Evolutionary conservation across 1,140 invertebrate genomes (phyloP), one percentile per base, ranked within the genome.

Genomic region (Cyrtorhinus lividipennis): DNA sequence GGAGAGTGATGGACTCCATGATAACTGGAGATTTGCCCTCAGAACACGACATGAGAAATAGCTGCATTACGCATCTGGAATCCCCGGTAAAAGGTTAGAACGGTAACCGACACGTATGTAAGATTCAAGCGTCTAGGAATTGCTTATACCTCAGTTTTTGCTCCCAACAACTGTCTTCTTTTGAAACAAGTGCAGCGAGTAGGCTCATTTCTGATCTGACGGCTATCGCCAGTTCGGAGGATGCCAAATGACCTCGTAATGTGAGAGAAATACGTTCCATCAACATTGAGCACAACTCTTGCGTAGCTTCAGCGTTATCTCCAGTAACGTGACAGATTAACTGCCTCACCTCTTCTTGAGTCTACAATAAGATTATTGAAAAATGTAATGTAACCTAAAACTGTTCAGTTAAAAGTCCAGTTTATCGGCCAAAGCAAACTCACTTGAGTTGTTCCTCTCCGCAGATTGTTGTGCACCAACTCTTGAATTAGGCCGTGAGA

Each of bases 161-260:
- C 73, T 97, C 93, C 94, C 94, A 98, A 72, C 93, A 97, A 0
- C 87, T 83, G 69, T 98, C 94, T 70, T 96, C 89, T 66, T 92
- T 90, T 67, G 92, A 86, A 0, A 96, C 82, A 8, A 95, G 79
- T 1, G 87, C 86, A 0, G 91, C 88, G 24, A 98, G 74, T 1
- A 98, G 72, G 2, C 91, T 81, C 71, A 98, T 92, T 75, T 94
- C 91, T 72, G 92, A 86, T 45, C 92, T 74, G 62, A 90, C 80
- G 61, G 90, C 80, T 64, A 86, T 77, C 69, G 87, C 86, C 69
- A 90, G 71, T 70, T 90, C 87, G 5, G 83, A 80, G 68, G 73
- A 71, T 0, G 80, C 79, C 0, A 81, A 79, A 65, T 83, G 78
- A 15, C 86, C 86, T 69, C 82, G 79, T 0, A 90, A 71, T 8